Evolutionary conservation across 2,113 vertebrate species (phyloP).

Genomic region (Osmerus mordax): DNA sequence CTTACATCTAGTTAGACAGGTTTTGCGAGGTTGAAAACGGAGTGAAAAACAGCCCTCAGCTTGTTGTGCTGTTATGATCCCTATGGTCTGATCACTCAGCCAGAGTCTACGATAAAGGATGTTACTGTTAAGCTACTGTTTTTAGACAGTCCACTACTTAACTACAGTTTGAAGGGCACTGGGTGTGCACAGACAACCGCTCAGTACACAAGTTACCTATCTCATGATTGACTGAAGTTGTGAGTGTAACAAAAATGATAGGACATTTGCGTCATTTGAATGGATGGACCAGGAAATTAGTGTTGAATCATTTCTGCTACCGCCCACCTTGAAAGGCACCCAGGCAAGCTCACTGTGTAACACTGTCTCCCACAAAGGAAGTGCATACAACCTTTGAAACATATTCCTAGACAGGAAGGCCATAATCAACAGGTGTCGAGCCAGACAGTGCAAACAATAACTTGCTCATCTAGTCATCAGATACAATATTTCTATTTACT

Average conservation of each 20-base stretch:
- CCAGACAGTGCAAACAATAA: background rate
- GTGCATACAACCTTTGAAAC: background rate
- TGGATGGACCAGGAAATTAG: too few relatives aligned
- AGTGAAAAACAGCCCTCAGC: conserved; percentile 36
- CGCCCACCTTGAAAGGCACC: background rate
- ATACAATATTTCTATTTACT: background rate
- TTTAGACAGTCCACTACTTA: conserved; percentile 8
- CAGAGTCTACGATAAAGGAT: conserved; percentile 28
- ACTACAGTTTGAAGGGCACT: background rate
- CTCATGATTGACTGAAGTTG: background rate
- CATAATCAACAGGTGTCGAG: background rate
- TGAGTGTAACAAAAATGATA: background rate
- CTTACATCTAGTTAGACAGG: conserved; percentile 58
- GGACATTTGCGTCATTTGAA: background rate
- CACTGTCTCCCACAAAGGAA: conserved; percentile 22
- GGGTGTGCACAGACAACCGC: background rate
- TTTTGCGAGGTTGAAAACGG: conserved; percentile 51
- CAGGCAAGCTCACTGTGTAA: conserved; percentile 26
- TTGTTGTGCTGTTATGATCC: background rate
- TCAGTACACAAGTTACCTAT: background rate
- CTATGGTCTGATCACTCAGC: conserved; percentile 10
- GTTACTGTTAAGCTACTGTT: background rate
- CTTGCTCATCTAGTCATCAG: background rate
- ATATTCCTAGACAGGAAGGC: background rate
- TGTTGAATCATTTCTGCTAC: background rate